Evolutionary conservation across 1,140 invertebrate genomes (phyloP), one percentile per base, ranked within the genome.

Genomic region (Heliothis subflexa): DNA sequence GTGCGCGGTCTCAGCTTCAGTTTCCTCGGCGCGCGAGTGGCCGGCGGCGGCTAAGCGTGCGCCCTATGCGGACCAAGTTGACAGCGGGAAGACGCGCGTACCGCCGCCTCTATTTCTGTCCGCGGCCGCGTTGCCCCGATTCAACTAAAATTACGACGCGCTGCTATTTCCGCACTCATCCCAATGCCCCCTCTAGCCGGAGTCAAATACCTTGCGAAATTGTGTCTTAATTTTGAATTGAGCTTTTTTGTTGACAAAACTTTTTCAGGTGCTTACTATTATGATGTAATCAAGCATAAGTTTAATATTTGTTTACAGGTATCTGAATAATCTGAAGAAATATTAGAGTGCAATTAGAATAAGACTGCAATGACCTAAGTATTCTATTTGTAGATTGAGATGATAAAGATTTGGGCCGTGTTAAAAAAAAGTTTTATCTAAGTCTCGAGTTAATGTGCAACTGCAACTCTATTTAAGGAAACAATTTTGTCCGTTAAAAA

Each of bases 81-180:
- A 90, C 90, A 93, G 91, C 83, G 85, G 79, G 85, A 90, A 90
- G 90, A 90, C 90, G 90, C 91, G 88, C 87, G 89, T 89, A 89
- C 90, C 85, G 87, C 85, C 88, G 83, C 64, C 88, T 92, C 93
- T 93, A 93, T 94, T 93, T 93, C 88, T 87, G 89, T 91, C 84
- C 91, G 89, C 86, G 91, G 90, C 91, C 91, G 91, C 85, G 89
- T 93, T 93, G 93, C 93, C 93, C 93, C 89, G 93, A 93, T 94
- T 94, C 87, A 89, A 94, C 91, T 94, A 93, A 94, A 94, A 93
- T 94, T 93, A 94, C 89, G 88, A 89, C 89, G 88, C 87, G 85
- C 80, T 85, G 89, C 92, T 94, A 94, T 94, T 94, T 94, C 92
- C 93, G 93, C 92, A 91, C 93, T 90, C 84, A 70, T 88, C 88